These are phyloP conservation scores for Invenusta paracnida DNA, from an alignment of 2,888 invertebrate genomes.

Conservation along the genomic window DNA sequence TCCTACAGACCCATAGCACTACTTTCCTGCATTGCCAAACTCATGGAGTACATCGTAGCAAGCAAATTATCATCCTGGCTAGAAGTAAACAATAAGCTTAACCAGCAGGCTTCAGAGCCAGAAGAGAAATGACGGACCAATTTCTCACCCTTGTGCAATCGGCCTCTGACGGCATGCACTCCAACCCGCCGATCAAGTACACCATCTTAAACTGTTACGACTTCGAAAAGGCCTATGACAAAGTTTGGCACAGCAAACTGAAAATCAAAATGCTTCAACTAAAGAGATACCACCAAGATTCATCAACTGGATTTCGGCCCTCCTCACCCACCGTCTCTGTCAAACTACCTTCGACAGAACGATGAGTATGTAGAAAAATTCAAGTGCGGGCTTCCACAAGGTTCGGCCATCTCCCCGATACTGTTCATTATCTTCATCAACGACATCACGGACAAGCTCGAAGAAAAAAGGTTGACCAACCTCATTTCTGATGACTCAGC, in stretches of 20 bases:
- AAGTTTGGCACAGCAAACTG: neutral
- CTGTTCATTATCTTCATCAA: neutral
- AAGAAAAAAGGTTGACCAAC: neutral
- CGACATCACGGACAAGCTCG: neutral
- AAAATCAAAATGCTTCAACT: neutral
- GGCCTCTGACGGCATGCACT: neutral
- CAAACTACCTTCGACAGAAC: neutral
- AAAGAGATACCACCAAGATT: neutral
- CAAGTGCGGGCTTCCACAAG: neutral
- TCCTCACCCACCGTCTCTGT: neutral
- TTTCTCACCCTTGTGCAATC: neutral
- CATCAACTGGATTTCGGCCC: neutral
- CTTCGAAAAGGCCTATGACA: slow-evolving; percentile 7
- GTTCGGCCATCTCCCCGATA: neutral
- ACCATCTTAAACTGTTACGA: neutral
- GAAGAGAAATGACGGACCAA: neutral
- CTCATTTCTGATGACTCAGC: neutral
- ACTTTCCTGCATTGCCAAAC: neutral
- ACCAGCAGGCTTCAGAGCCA: slow-evolving; percentile 2
- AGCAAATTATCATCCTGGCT: neutral
- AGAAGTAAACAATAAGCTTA: neutral
- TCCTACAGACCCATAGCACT: slow-evolving; percentile 8
- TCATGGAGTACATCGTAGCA: neutral
- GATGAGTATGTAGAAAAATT: neutral
- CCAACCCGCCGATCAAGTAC: neutral